Evolutionary conservation across 2,888 invertebrate species (phyloP), one percentile per base, ranked within the genome.

Genomic region (Corythucha ciliata): DNA sequence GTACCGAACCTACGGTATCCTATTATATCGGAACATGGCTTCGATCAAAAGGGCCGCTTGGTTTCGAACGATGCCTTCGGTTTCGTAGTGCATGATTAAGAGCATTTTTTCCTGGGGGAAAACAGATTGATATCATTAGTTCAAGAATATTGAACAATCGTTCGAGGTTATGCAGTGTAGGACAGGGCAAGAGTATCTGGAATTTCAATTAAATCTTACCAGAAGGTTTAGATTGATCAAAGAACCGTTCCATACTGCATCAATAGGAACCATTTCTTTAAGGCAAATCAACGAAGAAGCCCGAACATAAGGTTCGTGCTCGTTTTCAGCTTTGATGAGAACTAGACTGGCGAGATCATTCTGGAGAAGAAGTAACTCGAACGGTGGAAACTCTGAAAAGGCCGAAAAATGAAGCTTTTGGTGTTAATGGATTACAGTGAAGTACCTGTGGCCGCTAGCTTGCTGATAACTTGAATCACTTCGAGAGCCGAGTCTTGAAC

Each of bases 401-500:
- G 55, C 60, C 44, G 52, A 27, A 41, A 32, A 27, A 49, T n/a
- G 25, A 12, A 45, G 12, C 16, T n/a, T 36, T 12, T 14, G 7
- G 8, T 36, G 16, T 14, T 36, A 8, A 14, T 5, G 1, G 37
- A 42, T 18, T 6, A 37, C n/a, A n/a, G n/a, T n/a, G n/a, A n/a
- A n/a, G n/a, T n/a, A n/a, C n/a, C n/a, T n/a, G n/a, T n/a, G n/a
- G n/a, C n/a, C n/a, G n/a, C n/a, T 12, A n/a, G 12, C 29, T 29
- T 72, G 0, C 80, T 79, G 63, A 84, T 78, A 0, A 81, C 80
- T 36, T 76, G 75, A 6, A 87, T 68, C 33, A 86, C 69, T 65
- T 88, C 86, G 22, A 87, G 64, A 0, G 83, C 79, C 4, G 81
- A 81, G 60, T 88, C 87, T 32, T 85, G 72, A 1, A 87, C 77